A percentile compares a stretch with the other conserved stretches of the same genome.
phyloP scores from a whole-genome alignment of 2,797 vertebrate genomes.

The Tolypeutes matacus region DNA sequence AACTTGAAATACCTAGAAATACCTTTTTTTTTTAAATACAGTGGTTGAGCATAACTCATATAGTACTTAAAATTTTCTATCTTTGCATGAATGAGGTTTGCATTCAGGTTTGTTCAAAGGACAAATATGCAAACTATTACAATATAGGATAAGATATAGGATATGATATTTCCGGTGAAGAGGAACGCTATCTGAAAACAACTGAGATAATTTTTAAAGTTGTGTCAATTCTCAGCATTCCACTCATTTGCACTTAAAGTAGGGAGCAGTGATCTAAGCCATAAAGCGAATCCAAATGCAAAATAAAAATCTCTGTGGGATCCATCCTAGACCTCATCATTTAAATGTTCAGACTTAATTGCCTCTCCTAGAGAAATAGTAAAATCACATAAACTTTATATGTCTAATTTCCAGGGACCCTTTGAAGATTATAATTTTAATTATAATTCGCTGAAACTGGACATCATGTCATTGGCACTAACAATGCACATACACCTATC shows the following conservation, averaged over 20 bases:
- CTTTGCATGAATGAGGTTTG: background rate
- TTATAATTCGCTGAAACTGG: constrained; percentile 40
- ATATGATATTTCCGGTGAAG: background rate
- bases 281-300: constrained; percentile 34
- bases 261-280: constrained; percentile 37
- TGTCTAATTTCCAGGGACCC: constrained; percentile 6
- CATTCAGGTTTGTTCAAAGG: background rate
- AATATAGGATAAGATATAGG: background rate
- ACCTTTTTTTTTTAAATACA: background rate
- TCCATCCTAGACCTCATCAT: background rate
- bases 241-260: constrained; percentile 34
- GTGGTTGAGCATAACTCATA: background rate
- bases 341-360: constrained; percentile 45
- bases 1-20: constrained; percentile 31
- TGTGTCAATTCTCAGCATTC: constrained; percentile 39
- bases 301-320: constrained; percentile 45
- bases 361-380: constrained; percentile 32
- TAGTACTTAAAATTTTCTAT: background rate
- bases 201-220: background rate
- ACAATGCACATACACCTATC: background rate
- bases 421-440: constrained; percentile 57
- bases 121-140: constrained; percentile 44
- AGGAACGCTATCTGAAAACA: constrained; percentile 34
- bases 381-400: constrained; percentile 50
- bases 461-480: background rate